Evolutionary conservation across 2,113 vertebrate genomes (phyloP), one percentile per base, ranked within the genome.

Genomic region (Forbesichthys agassizii): DNA sequence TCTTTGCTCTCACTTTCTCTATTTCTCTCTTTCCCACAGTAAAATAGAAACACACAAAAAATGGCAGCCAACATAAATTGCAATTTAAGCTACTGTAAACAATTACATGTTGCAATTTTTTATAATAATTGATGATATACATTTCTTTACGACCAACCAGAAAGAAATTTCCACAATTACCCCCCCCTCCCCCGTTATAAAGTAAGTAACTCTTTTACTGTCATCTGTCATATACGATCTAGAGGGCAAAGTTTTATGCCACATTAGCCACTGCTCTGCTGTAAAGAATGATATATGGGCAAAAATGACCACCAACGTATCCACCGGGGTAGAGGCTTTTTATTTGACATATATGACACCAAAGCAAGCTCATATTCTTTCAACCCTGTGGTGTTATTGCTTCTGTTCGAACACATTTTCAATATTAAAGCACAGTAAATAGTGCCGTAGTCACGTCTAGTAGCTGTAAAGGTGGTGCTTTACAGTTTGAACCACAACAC

Each of bases 211-310:
- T 64, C n/a, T 87, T 88, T 89, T 85, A 89, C 81, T 84, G 58
- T 82, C 70, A 10, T 1, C 81, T 84, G 58, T 82, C 70, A 10
- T 1, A 60, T 66, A 70, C 66, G 70, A 84, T 80, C 57, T 73
- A 64, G 76, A 73, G 75, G 75, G 61, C 71, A 83, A 66, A 59
- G 66, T 80, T 80, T 87, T 82, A 88, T 83, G 91, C 78, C 65
- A 78, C 87, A 86, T 91, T 87, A 86, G 71, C 54, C 57, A 42
- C 80, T 71, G 82, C 48, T 84, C 67, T 69, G 68, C 75, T 81
- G 69, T 83, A 84, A 89, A 87, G 69, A 80, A 78, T 68, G 65
- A 78, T 71, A 65, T 60, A 68, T 64, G 12, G 71, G 70, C 64
- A 51, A 70, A 77, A 69, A 72, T 63, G 62, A 57, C 63, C 79